Conservation (phyloP, 1,140 invertebrate species). For the Battus philenor region DNA sequence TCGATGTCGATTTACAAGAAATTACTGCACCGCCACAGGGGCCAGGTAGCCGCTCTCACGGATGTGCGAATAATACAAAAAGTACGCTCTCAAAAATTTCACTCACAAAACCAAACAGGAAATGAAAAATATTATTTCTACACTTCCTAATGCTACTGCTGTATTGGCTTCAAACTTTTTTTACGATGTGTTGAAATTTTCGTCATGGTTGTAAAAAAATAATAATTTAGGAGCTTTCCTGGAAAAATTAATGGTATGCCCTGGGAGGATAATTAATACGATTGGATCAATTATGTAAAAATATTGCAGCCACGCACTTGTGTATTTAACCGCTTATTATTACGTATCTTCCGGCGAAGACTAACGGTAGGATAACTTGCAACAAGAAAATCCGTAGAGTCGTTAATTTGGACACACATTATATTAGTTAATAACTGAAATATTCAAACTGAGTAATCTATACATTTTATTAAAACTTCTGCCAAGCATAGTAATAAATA, state of each 20-base stretch:
- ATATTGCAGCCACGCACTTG: constrained; percentile 51
- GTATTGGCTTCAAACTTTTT: constrained; percentile 18
- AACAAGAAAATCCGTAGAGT: constrained; percentile 25
- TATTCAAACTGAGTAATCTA: too few relatives aligned
- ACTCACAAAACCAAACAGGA: constrained; percentile 58
- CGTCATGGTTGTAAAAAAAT: constrained; percentile 30
- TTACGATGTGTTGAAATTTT: constrained; percentile 32
- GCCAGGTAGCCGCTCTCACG: constrained; percentile 70
- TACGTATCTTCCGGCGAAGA: constrained; percentile 39
- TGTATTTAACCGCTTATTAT: constrained; percentile 58
- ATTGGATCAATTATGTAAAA: constrained; percentile 57
- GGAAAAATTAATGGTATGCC: constrained; percentile 35
- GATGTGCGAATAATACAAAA: constrained; percentile 61
- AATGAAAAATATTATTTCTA: constrained; percentile 69
- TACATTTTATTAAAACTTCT: too few relatives aligned
- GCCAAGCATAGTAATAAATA: too few relatives aligned
- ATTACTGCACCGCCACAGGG: constrained; percentile 62
- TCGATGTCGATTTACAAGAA: constrained; percentile 71
- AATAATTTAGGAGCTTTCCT: constrained; percentile 23
- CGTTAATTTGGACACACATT: too few relatives aligned
- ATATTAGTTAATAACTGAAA: too few relatives aligned
- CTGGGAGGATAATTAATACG: constrained; percentile 38
- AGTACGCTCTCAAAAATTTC: constrained; percentile 54
- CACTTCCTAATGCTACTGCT: constrained; percentile 46
- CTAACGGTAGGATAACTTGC: constrained; percentile 45